phyloP scores from a whole-genome alignment of 2,888 invertebrate genomes.

The Digitonthophagus gazella region DNA sequence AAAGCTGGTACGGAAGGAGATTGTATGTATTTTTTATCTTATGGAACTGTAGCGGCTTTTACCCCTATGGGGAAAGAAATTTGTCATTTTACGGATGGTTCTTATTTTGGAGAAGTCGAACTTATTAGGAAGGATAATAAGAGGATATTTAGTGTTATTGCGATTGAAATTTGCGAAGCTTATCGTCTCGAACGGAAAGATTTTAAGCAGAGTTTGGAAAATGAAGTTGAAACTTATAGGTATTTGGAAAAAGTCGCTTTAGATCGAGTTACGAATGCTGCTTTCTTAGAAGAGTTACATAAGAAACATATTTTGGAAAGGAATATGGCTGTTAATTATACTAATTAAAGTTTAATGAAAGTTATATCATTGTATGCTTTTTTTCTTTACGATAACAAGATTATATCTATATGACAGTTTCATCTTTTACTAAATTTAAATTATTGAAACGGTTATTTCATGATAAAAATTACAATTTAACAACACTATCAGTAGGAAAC shows the following conservation, averaged over 20 bases:
- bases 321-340: conserved; percentile 9
- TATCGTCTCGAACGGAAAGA: conserved; percentile 55
- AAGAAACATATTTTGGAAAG: conserved; percentile 27
- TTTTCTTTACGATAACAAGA: no score
- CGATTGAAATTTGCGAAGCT: conserved; percentile 61
- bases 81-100: conserved; percentile 61
- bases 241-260: conserved; percentile 23
- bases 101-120: conserved; percentile 63
- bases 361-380: no score
- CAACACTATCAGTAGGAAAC: no score
- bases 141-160: conserved; percentile 59
- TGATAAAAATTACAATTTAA: no score
- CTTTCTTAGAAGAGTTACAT: conserved; percentile 27
- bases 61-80: conserved; percentile 62
- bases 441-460: no score
- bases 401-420: no score
- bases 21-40: conserved; percentile 64
- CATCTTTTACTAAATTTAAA: no score
- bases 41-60: conserved; percentile 61
- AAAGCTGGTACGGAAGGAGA: conserved; percentile 60
- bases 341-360: not conserved
- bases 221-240: conserved; percentile 20
- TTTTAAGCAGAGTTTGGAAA: conserved; percentile 20
- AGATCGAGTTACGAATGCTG: conserved; percentile 20
- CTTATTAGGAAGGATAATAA: conserved; percentile 57